Evolutionary conservation across 2,113 vertebrate genomes (phyloP).

Genomic region (Telmatochromis sp.): DNA sequence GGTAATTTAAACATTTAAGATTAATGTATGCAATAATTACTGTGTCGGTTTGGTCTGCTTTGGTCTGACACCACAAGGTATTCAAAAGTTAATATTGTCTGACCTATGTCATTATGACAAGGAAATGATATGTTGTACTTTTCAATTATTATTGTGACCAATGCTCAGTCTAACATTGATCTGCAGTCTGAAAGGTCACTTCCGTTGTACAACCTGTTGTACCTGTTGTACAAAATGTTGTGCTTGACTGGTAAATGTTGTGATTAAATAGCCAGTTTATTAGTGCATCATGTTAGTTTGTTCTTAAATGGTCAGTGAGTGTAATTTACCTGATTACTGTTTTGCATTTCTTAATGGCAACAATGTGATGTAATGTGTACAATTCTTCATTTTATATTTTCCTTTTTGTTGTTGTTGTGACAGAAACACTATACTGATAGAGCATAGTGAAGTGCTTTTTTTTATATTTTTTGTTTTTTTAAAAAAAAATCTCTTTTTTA

Average conservation of each 20-base stretch:
- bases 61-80: neutral
- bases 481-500: fast-evolving
- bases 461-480: neutral
- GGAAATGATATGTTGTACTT: neutral
- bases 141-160: neutral
- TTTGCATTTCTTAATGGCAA: neutral
- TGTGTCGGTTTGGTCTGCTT: neutral
- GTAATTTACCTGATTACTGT: neutral
- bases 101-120: neutral
- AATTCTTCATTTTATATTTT: neutral
- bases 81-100: neutral
- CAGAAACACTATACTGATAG: neutral
- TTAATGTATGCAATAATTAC: neutral
- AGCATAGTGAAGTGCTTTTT: neutral
- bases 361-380: neutral
- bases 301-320: neutral
- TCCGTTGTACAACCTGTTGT: neutral
- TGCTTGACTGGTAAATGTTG: neutral
- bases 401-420: neutral
- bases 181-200: neutral
- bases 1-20: neutral
- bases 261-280: neutral
- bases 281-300: neutral
- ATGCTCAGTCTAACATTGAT: neutral
- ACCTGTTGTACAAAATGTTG: neutral